Evolutionary conservation across 2,888 invertebrate species (phyloP).

Genomic region (Lamellibrachia satsuma): DNA sequence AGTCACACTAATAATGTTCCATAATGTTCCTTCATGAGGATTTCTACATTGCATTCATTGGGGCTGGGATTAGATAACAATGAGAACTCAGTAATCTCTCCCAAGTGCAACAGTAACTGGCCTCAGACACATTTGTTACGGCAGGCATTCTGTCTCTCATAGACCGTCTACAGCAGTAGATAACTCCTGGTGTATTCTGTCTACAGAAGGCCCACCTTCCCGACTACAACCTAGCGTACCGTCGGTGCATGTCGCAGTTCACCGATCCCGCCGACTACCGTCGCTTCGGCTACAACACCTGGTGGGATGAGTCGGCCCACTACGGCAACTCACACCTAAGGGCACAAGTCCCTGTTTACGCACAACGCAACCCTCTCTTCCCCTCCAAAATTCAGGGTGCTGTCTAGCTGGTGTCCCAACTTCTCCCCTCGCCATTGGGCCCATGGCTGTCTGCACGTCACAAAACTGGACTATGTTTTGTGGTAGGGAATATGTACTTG

Average conservation of each 20-base stretch:
- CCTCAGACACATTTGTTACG: too few species aligned
- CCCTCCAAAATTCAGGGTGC: not conserved
- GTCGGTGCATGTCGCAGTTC: slow-evolving; percentile 63
- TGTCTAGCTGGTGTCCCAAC: not conserved
- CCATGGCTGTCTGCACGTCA: not conserved
- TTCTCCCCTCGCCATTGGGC: not conserved
- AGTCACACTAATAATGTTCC: too few species aligned
- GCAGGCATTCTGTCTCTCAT: not conserved
- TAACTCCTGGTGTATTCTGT: not conserved
- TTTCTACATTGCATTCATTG: too few species aligned
- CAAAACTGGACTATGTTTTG: not conserved
- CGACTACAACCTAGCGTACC: slow-evolving; percentile 53
- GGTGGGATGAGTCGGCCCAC: slow-evolving; percentile 63
- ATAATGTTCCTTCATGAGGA: too few species aligned
- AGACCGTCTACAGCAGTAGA: not conserved
- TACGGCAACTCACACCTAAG: slow-evolving; percentile 61
- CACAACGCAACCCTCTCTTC: not conserved
- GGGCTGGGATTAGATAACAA: too few species aligned
- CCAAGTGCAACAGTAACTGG: too few species aligned
- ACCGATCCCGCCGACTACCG: slow-evolving; percentile 59
- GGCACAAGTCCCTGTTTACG: slow-evolving; percentile 47
- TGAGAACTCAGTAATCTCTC: too few species aligned
- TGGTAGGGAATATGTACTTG: not conserved
- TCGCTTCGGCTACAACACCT: slow-evolving; percentile 63
- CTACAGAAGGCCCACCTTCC: slow-evolving; percentile 29